A percentile compares a stretch with the other conserved stretches of the same genome.
Conservation (phyloP, 1,140 invertebrate species). For the Penaeus vannamei region DNA sequence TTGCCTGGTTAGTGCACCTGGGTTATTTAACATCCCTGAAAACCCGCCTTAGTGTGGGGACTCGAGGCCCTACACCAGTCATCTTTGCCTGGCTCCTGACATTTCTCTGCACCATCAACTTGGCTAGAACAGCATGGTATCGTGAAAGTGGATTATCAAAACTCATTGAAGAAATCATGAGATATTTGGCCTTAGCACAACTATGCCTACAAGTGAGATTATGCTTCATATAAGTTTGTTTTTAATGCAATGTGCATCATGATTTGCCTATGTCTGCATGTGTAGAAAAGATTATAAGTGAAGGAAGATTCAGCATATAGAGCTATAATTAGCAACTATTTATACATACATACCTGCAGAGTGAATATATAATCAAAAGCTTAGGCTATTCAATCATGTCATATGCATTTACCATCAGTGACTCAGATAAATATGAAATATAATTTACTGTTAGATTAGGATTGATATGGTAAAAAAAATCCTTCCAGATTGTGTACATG, state of each 20-base stretch:
- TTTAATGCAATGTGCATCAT: neutral
- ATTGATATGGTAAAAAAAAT: neutral
- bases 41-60: slow-evolving; percentile 48
- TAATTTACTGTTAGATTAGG: too few relatives aligned
- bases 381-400: slow-evolving; percentile 2
- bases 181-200: slow-evolving; percentile 33
- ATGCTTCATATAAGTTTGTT: slow-evolving; percentile 72
- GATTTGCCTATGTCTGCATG: too few relatives aligned
- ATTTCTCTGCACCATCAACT: slow-evolving; percentile 69
- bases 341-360: too few relatives aligned
- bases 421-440: too few relatives aligned
- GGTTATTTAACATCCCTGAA: slow-evolving; percentile 55
- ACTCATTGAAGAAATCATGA: slow-evolving; percentile 23
- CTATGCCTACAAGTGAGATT: slow-evolving; percentile 51
- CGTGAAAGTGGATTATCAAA: neutral
- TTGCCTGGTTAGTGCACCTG: slow-evolving; percentile 59
- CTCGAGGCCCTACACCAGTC: slow-evolving; percentile 57
- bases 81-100: slow-evolving; percentile 69
- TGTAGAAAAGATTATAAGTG: too few relatives aligned
- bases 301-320: too few relatives aligned
- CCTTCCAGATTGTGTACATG: slow-evolving; percentile 43
- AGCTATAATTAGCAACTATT: too few relatives aligned
- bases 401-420: neutral
- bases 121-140: slow-evolving; percentile 69
- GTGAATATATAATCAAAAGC: too few relatives aligned